These are phyloP conservation scores for Apocrypta bakeri DNA, from an alignment of 1,140 invertebrate species.

Conservation along the genomic window DNA sequence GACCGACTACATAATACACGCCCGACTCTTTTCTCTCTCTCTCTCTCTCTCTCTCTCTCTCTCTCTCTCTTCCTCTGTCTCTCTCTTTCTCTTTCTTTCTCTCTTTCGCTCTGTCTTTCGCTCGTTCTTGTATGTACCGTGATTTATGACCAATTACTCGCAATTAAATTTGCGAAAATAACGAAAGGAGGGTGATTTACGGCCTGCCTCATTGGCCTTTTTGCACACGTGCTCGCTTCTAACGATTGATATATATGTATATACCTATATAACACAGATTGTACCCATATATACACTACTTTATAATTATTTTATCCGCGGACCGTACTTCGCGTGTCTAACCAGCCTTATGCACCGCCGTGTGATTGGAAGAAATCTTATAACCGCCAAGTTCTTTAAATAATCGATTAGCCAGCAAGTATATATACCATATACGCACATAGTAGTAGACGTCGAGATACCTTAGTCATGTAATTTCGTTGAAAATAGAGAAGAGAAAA, in stretches of 20 bases:
- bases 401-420: not conserved
- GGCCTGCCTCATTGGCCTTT: not conserved
- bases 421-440: not conserved
- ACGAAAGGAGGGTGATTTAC: conserved; percentile 29
- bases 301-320: conserved; percentile 45
- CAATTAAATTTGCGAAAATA: conserved; percentile 50
- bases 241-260: not conserved
- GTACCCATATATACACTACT: conserved; percentile 3
- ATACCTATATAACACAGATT: not conserved
- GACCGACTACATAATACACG: not conserved
- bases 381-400: not conserved
- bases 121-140: conserved; percentile 8
- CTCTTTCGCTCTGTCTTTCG: no score
- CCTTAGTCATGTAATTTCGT: not conserved
- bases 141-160: conserved; percentile 51
- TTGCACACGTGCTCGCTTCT: not conserved
- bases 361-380: no score
- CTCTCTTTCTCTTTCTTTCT: no score
- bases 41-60: not conserved
- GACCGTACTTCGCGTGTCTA: not conserved
- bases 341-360: no score
- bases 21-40: not conserved
- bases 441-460: not conserved
- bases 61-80: no score
- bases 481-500: not conserved